A percentile compares a stretch with the other conserved stretches of the same genome.
These are phyloP conservation scores for Eubasilissa splendida DNA, from an alignment of 2,888 invertebrate genomes.

Conservation along the genomic window DNA sequence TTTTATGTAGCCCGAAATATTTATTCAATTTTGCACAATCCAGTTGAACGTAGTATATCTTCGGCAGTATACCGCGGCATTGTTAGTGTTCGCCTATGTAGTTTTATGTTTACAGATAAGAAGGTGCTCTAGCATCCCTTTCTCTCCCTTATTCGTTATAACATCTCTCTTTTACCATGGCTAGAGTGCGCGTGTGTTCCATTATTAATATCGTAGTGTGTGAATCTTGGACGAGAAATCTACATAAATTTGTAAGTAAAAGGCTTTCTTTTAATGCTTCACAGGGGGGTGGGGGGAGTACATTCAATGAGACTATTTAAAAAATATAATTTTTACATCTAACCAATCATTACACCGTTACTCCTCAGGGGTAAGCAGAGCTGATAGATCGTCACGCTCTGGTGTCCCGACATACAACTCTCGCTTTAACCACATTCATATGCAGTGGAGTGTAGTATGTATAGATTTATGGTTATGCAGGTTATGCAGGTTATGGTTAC, in stretches of 20 bases:
- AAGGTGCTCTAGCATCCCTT: slow-evolving; percentile 43
- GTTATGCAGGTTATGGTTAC: too few species aligned
- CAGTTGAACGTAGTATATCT: slow-evolving; percentile 13
- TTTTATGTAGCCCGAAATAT: background rate
- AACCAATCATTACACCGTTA: too few species aligned
- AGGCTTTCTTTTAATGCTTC: slow-evolving; percentile 20
- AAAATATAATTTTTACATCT: too few species aligned
- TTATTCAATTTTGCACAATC: background rate
- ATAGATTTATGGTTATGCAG: too few species aligned
- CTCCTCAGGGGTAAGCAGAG: too few species aligned
- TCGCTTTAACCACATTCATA: too few species aligned
- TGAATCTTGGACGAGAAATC: slow-evolving; percentile 21
- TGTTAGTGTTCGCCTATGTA: slow-evolving; percentile 55
- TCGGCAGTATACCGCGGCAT: slow-evolving; percentile 44
- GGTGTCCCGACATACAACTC: too few species aligned
- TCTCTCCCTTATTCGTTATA: slow-evolving; percentile 24
- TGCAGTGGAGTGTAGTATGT: too few species aligned
- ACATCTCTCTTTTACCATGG: slow-evolving; percentile 18
- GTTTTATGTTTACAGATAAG: slow-evolving; percentile 55
- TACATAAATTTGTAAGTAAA: slow-evolving; percentile 14
- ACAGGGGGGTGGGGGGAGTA: background rate
- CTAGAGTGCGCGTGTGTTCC: background rate
- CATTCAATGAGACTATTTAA: too few species aligned
- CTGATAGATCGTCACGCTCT: too few species aligned
- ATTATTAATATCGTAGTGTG: slow-evolving; percentile 1